A percentile compares a stretch with the other conserved stretches of the same genome.
Conservation (phyloP, 2,888 invertebrate species). For the Cataglyphis rosenhaueri region DNA sequence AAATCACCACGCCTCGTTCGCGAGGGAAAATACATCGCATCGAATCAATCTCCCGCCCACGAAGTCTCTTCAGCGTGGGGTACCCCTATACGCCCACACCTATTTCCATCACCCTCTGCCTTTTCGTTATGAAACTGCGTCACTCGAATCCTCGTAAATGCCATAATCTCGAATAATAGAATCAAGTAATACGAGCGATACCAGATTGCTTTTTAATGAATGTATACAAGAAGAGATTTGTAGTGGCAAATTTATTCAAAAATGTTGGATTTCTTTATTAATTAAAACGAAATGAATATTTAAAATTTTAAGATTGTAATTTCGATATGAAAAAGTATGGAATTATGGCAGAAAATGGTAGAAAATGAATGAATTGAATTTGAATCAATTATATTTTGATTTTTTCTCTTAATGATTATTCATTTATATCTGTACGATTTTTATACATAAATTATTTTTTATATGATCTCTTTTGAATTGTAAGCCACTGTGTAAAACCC, state of each 20-base stretch:
- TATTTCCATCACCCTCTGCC: conserved; percentile 20
- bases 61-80: conserved; percentile 13
- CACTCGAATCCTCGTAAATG: conserved; percentile 35
- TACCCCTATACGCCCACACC: conserved; percentile 35
- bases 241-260: neutral
- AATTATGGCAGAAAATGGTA: neutral
- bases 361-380: neutral
- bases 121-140: conserved; percentile 42
- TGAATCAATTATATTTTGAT: neutral
- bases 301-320: neutral
- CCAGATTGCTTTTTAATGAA: conserved; percentile 21
- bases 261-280: neutral
- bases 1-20: neutral
- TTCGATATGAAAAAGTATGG: neutral
- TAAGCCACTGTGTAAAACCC: neutral
- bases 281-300: neutral
- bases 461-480: neutral
- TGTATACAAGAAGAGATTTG: neutral
- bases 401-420: neutral
- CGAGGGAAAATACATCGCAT: conserved; percentile 11
- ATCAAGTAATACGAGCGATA: conserved; percentile 21
- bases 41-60: conserved; percentile 44
- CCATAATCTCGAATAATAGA: conserved; percentile 28
- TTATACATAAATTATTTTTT: neutral
- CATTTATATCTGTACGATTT: neutral